Base-by-base conservation (phyloP, 2,888 invertebrate species). In the Drosophila prostipennis region DNA sequence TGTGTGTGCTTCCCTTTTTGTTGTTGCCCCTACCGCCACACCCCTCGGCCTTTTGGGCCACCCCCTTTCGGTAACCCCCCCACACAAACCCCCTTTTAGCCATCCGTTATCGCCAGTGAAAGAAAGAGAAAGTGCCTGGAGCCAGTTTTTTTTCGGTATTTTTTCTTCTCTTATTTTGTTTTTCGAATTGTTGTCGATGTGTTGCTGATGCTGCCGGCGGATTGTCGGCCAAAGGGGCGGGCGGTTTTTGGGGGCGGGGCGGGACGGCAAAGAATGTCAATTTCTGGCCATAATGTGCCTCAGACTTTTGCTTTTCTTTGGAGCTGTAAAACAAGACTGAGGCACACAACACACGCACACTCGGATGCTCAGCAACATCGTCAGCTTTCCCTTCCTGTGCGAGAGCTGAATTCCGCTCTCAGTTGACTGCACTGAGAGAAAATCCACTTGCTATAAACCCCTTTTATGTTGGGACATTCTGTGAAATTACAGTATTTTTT, bases 251-350 rank as follows among this genome's bases (percentile, higher is more conserved):
- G 16, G 2, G 43, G 67, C 19, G 55, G 48, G 63, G 60, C 11
- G 36, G 71, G 64, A 71, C 72, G 63, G 74, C 71, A 77, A 77
- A 89, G 90, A 90, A 90, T 90, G 90, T 89, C 89, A 87, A 90
- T 89, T 87, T 90, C 75, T 79, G 80, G 68, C 76, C 74, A 77
- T 76, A 80, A 75, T 77, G 78, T 67, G 77, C 72, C 74, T 67
- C 76, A 82, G 80, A 90, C 90, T 90, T 89, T 89, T 90, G 90
- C 89, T 90, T 90, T 90, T 87, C 84, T 89, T 89, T 79, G 88
- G 86, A 84, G 84, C 84, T 80, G 87, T 74, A 72, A 83, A 83
- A 72, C 87, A 77, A 84, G 88, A 57, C 57, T 61, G 49, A 29
- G 45, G 40, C 48, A 59, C 39, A 49, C 46, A 70, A 49, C 46